Conservation (phyloP, 2,888 invertebrate species). For the Mellilla xanthometata region DNA sequence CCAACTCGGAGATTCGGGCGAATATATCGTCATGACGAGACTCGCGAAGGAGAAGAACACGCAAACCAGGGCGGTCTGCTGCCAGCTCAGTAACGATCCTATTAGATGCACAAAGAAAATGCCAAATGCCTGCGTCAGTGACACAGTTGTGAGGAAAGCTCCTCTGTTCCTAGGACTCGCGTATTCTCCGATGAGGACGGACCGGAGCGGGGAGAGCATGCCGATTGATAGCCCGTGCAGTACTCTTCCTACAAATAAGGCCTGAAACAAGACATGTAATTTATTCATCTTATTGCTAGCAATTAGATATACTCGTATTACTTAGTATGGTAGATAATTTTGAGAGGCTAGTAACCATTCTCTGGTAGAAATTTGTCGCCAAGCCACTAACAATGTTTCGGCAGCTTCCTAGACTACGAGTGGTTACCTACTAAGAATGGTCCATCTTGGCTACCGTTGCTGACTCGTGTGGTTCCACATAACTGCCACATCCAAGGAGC, state of each 20-base stretch:
- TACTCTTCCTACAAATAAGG: constrained; percentile 48
- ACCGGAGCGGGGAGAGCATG: constrained; percentile 66
- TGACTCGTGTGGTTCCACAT: too few relatives aligned
- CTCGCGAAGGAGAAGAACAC: constrained; percentile 67
- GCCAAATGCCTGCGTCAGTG: constrained; percentile 81
- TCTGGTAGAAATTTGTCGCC: too few relatives aligned
- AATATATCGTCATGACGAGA: constrained; percentile 55
- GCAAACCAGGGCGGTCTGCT: constrained; percentile 72
- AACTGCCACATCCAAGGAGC: too few relatives aligned
- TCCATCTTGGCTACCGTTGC: too few relatives aligned
- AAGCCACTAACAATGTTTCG: too few relatives aligned
- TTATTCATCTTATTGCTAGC: neutral
- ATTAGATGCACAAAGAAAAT: constrained; percentile 83
- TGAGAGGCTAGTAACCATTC: too few relatives aligned
- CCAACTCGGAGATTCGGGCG: constrained; percentile 85
- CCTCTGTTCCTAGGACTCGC: constrained; percentile 83
- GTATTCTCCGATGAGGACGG: constrained; percentile 79
- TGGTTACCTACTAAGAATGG: too few relatives aligned
- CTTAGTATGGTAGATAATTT: too few relatives aligned
- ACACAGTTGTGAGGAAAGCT: constrained; percentile 79
- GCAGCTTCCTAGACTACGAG: too few relatives aligned
- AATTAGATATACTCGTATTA: too few relatives aligned
- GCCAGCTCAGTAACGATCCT: constrained; percentile 82
- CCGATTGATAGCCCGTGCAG: constrained; percentile 74
- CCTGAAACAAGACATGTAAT: constrained; percentile 37